A percentile compares a stretch with the other conserved stretches of the same genome.
These are phyloP conservation scores for Salticus scenicus DNA, from an alignment of 2,888 invertebrate genomes.

Conservation along the genomic window DNA sequence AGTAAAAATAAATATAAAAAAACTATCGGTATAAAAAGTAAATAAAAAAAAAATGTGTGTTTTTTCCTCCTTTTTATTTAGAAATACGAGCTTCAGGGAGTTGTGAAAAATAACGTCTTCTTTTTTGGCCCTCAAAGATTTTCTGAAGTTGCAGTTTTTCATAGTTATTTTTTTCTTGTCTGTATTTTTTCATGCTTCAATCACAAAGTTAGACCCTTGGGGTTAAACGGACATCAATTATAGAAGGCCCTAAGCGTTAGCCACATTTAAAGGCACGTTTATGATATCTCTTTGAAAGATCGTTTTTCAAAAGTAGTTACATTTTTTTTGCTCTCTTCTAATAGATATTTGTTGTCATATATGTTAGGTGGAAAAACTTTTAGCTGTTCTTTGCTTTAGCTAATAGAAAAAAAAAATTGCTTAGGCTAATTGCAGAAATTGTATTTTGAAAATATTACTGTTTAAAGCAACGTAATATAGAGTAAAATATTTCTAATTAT, in stretches of 20 bases:
- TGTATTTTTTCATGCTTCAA: too few species aligned
- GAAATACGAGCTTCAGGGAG: constrained; percentile 43
- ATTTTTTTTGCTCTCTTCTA: too few species aligned
- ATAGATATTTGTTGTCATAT: too few species aligned
- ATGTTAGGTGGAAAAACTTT: too few species aligned
- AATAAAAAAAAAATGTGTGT: not conserved
- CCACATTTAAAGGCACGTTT: constrained; percentile 8
- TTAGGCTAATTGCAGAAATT: too few species aligned
- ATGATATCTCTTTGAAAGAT: constrained; percentile 1
- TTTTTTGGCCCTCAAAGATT: constrained; percentile 28
- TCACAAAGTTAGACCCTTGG: constrained; percentile 35
- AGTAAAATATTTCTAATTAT: too few species aligned
- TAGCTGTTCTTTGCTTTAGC: too few species aligned
- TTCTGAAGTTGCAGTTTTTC: constrained; percentile 24
- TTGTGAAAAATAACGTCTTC: constrained; percentile 47
- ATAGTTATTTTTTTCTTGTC: constrained; percentile 27
- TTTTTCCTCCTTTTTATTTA: not conserved
- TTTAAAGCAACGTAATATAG: too few species aligned
- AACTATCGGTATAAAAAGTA: constrained; percentile 12
- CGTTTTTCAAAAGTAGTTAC: constrained; percentile 4
- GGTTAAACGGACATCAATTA: constrained; percentile 64
- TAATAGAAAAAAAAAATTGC: too few species aligned
- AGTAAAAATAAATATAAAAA: constrained; percentile 38
- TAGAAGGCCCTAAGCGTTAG: constrained; percentile 11
- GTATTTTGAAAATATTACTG: too few species aligned